These are phyloP conservation scores for Pterostichus niger DNA, from an alignment of 2,888 invertebrate genomes.

Conservation along the genomic window DNA sequence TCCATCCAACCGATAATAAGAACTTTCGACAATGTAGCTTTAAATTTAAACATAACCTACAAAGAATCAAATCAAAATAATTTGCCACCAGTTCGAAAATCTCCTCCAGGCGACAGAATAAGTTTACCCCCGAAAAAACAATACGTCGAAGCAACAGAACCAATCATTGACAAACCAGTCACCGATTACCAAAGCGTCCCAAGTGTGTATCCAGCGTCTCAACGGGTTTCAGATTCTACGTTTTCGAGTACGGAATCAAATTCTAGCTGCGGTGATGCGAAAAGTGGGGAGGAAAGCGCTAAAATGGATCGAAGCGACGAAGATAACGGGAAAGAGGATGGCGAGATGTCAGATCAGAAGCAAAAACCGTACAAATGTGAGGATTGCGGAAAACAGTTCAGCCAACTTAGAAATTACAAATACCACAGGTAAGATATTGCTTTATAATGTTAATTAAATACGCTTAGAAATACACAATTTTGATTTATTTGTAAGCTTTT, in stretches of 20 bases:
- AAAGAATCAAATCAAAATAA: slow-evolving; percentile 10
- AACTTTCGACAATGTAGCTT: not conserved
- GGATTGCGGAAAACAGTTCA: slow-evolving; percentile 90
- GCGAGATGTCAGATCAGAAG: slow-evolving; percentile 68
- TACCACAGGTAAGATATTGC: slow-evolving; percentile 81
- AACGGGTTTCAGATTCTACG: slow-evolving; percentile 26
- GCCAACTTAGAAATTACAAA: slow-evolving; percentile 90
- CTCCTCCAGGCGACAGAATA: not conserved
- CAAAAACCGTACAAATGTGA: slow-evolving; percentile 84
- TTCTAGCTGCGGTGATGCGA: slow-evolving; percentile 61
- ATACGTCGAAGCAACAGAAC: not conserved
- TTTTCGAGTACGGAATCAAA: slow-evolving; percentile 54
- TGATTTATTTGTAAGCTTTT: slow-evolving; percentile 24
- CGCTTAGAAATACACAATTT: not conserved
- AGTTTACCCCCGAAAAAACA: slow-evolving; percentile 25
- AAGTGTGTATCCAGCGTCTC: not conserved
- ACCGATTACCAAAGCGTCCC: slow-evolving; percentile 37
- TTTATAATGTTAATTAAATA: slow-evolving; percentile 18
- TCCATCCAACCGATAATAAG: slow-evolving; percentile 41
- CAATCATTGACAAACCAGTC: not conserved
- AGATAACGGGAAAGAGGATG: slow-evolving; percentile 63
- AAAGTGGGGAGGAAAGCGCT: slow-evolving; percentile 55
- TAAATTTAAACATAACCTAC: slow-evolving; percentile 53
- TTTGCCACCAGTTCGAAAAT: not conserved
- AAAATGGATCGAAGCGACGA: slow-evolving; percentile 67